A percentile compares a stretch with the other conserved stretches of the same genome.
Evolutionary conservation across 1,140 invertebrate species (phyloP).

Genomic region (Brachionus plicatilis): DNA sequence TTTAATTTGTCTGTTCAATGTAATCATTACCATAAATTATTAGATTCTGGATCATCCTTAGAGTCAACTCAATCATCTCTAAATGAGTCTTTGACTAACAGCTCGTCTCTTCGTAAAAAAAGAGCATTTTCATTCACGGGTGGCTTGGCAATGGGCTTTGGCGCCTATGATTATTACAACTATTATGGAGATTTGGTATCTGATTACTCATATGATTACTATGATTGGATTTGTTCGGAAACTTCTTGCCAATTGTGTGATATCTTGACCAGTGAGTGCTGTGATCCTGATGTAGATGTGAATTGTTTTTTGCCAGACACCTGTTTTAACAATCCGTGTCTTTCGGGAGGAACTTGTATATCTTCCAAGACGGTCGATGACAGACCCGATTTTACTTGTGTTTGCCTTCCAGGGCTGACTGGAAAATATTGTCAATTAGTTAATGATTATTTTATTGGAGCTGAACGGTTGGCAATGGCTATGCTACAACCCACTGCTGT

Average conservation of each 20-base stretch:
- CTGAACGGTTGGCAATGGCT: not conserved
- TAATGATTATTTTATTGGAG: slow-evolving; percentile 29
- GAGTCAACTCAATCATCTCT: not conserved
- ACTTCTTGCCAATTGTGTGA: slow-evolving; percentile 32
- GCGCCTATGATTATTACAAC: slow-evolving; percentile 32
- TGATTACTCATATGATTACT: slow-evolving; percentile 34
- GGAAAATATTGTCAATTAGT: slow-evolving; percentile 56
- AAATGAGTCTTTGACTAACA: not conserved
- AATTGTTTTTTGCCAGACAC: slow-evolving; percentile 37
- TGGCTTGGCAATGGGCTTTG: slow-evolving; percentile 24
- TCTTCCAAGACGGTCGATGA: slow-evolving; percentile 18
- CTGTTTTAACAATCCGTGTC: slow-evolving; percentile 32
- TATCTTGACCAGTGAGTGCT: slow-evolving; percentile 26
- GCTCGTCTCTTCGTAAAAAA: not conserved
- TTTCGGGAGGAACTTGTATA: slow-evolving; percentile 33
- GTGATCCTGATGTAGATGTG: slow-evolving; percentile 36
- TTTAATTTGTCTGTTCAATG: not conserved
- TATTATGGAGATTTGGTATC: slow-evolving; percentile 24
- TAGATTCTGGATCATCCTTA: not conserved
- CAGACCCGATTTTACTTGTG: slow-evolving; percentile 59
- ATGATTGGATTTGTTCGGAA: slow-evolving; percentile 35
- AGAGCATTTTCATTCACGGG: not conserved
- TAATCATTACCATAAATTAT: not conserved
- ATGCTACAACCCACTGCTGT: not conserved
- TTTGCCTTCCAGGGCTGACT: slow-evolving; percentile 76